Percentiles rank a stretch among this genome's conserved stretches.
These are phyloP conservation scores for Falco peregrinus DNA, from an alignment of 2,797 vertebrate species.

Conservation along the genomic window DNA sequence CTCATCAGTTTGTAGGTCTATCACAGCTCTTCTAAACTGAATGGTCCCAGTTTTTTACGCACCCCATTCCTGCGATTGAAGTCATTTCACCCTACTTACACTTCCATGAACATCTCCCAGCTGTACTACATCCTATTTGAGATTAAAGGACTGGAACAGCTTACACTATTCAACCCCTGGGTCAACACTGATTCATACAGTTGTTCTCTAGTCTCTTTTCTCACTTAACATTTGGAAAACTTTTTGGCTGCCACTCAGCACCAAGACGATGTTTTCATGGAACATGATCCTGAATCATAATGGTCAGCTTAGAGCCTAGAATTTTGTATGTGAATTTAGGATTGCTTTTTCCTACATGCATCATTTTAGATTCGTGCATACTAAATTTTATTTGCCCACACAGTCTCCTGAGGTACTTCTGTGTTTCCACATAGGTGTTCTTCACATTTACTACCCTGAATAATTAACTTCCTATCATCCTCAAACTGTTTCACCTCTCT, in stretches of 20 bases:
- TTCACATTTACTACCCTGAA: neutral
- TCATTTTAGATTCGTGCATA: neutral
- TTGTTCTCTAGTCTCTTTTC: neutral
- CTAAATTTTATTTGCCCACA: neutral
- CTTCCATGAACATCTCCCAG: neutral
- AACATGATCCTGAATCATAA: neutral
- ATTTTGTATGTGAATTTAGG: neutral
- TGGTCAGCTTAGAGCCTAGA: neutral
- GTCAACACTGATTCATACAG: neutral
- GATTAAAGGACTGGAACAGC: neutral
- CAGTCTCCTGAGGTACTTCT: neutral
- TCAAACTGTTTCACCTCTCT: neutral
- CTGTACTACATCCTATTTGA: neutral
- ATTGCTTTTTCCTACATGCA: neutral
- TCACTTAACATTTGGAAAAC: neutral
- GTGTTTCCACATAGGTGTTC: neutral
- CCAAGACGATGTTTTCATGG: neutral
- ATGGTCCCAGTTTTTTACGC: neutral
- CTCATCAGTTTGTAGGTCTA: neutral
- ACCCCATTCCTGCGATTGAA: neutral
- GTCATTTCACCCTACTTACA: neutral
- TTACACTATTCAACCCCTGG: accelerated
- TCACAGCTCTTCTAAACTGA: neutral
- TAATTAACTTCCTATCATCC: neutral
- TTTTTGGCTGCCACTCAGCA: neutral